Conservation (phyloP, 2,797 vertebrate genomes). For the Tangara arthus region DNA sequence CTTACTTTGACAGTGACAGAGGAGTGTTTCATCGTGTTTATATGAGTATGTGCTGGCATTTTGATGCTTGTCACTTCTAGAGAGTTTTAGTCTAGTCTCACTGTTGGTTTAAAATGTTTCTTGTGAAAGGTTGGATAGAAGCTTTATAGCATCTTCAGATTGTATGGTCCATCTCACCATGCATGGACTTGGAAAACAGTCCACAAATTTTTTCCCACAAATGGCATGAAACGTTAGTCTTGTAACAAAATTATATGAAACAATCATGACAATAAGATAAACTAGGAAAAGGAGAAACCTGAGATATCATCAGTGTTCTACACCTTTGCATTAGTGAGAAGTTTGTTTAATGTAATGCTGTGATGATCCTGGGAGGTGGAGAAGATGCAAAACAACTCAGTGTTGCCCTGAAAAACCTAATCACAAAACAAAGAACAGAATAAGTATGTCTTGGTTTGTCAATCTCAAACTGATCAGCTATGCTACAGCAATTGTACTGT, state of each 20-base stretch:
- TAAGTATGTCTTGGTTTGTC: background rate
- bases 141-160: background rate
- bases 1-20: constrained; percentile 39
- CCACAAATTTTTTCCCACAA: background rate
- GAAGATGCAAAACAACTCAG: background rate
- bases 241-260: background rate
- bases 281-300: background rate
- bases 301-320: background rate
- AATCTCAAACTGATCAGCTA: background rate
- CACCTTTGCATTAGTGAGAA: background rate
- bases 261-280: background rate
- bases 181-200: background rate
- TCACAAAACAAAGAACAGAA: background rate
- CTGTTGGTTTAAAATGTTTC: background rate
- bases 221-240: background rate
- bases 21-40: constrained; percentile 16
- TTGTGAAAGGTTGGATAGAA: background rate
- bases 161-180: background rate
- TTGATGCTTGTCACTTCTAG: constrained; percentile 4
- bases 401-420: background rate
- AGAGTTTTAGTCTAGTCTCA: background rate
- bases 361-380: background rate
- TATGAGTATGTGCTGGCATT: constrained; percentile 16
- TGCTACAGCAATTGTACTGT: background rate
- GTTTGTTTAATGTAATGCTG: background rate